A percentile compares a stretch with the other conserved stretches of the same genome.
Conservation (phyloP, 2,113 vertebrate genomes). For the Mionectes macconnelli region DNA sequence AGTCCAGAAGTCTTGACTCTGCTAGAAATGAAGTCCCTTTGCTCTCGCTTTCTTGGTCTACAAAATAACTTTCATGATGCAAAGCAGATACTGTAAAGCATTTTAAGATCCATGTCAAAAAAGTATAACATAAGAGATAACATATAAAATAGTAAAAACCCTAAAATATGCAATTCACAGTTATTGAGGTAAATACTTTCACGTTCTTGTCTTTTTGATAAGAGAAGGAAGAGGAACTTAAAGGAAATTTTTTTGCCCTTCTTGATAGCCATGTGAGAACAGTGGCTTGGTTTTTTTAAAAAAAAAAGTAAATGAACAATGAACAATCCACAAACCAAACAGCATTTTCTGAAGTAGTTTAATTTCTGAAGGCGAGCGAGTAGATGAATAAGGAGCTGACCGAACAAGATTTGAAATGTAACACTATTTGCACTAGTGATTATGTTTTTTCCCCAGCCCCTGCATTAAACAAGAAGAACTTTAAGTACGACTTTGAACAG, state of each 20-base stretch:
- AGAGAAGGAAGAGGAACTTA: background rate
- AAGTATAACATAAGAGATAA: background rate
- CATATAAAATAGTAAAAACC: background rate
- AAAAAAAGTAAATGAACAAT: background rate
- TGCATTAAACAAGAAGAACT: background rate
- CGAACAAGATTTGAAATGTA: background rate
- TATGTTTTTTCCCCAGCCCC: background rate
- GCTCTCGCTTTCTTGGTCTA: background rate
- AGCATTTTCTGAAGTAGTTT: background rate
- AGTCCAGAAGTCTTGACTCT: background rate
- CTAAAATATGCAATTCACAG: background rate
- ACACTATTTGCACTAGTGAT: background rate
- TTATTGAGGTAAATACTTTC: background rate
- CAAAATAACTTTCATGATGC: background rate
- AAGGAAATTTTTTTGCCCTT: background rate
- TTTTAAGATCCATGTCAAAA: background rate
- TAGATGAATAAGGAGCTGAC: background rate
- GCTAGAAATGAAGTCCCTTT: background rate
- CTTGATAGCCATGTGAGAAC: background rate
- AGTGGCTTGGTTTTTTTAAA: background rate
- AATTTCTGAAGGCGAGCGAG: background rate
- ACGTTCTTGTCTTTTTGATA: background rate
- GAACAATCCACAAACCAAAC: background rate
- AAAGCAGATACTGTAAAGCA: background rate
- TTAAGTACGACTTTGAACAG: background rate